Evolutionary conservation across 1,140 invertebrate species (phyloP).

Genomic region (Phortica variegata): DNA sequence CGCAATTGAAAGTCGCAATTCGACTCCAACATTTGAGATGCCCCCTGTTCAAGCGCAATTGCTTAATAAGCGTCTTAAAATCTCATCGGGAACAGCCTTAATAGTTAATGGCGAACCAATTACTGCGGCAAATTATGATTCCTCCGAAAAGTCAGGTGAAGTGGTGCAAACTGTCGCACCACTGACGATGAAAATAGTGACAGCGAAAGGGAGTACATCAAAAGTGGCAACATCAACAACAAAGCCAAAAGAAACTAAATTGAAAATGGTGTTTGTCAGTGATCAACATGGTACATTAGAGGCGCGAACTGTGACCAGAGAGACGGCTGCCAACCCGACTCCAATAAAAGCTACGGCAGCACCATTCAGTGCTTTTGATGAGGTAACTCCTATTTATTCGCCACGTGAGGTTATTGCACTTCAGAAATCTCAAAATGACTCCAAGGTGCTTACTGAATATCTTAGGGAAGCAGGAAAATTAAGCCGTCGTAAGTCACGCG

Average conservation of each 20-base stretch:
- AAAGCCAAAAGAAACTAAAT: slow-evolving; percentile 12
- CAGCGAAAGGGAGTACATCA: slow-evolving; percentile 17
- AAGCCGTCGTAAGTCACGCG: slow-evolving; percentile 35
- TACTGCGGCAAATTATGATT: no score
- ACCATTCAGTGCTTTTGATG: no score
- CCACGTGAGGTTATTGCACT: slow-evolving; percentile 31
- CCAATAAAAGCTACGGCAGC: no score
- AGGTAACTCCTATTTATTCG: no score
- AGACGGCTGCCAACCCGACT: slow-evolving; percentile 1
- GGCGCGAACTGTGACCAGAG: slow-evolving; percentile 21
- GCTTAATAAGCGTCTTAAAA: slow-evolving; percentile 32
- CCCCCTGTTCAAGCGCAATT: slow-evolving; percentile 9
- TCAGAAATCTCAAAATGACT: slow-evolving; percentile 44
- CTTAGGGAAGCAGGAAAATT: slow-evolving; percentile 27
- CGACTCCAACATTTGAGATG: slow-evolving; percentile 19
- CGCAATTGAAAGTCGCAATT: slow-evolving; percentile 40
- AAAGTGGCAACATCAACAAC: slow-evolving; percentile 21
- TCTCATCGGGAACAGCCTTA: slow-evolving; percentile 33
- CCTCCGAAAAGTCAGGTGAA: slow-evolving; percentile 15
- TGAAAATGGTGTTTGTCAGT: no score
- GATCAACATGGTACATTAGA: background rate
- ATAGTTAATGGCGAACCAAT: slow-evolving; percentile 23
- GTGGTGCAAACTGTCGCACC: slow-evolving; percentile 14
- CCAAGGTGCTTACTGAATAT: slow-evolving; percentile 45
- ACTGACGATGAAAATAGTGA: slow-evolving; percentile 41